Evolutionary conservation across 2,888 invertebrate species (phyloP).

Genomic region (Eubasilissa splendida): DNA sequence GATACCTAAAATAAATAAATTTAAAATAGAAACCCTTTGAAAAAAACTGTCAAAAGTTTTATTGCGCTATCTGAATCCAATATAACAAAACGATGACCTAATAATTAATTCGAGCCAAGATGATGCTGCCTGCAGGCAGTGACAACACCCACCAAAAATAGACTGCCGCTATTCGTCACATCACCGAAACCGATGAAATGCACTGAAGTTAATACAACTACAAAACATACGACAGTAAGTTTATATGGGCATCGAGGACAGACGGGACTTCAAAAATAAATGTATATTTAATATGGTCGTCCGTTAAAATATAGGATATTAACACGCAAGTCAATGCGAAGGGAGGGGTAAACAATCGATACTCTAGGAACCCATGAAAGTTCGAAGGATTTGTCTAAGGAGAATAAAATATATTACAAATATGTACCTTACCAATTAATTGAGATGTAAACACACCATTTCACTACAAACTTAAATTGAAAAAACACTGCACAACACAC

Average conservation of each 20-base stretch:
- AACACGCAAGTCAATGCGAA: constrained; percentile 46
- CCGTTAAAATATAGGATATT: constrained; percentile 27
- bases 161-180: constrained; percentile 59
- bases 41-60: neutral
- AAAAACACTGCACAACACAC: constrained; percentile 42
- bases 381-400: neutral
- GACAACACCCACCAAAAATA: constrained; percentile 77
- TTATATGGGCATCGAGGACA: too few relatives aligned
- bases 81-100: constrained; percentile 50
- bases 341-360: constrained; percentile 56
- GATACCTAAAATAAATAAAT: constrained; percentile 31
- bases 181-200: constrained; percentile 15
- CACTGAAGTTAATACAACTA: neutral
- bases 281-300: neutral
- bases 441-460: constrained; percentile 41
- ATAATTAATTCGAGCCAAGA: constrained; percentile 45
- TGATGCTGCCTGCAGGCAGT: constrained; percentile 62
- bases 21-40: constrained; percentile 7
- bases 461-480: constrained; percentile 43
- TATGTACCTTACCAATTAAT: constrained; percentile 36
- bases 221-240: neutral
- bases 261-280: too few relatives aligned
- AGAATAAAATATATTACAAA: constrained; percentile 8
- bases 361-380: constrained; percentile 23
- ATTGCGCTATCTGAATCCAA: constrained; percentile 34